Base-by-base conservation (phyloP, 2,888 invertebrate species). In the Mesoligia furuncula region DNA sequence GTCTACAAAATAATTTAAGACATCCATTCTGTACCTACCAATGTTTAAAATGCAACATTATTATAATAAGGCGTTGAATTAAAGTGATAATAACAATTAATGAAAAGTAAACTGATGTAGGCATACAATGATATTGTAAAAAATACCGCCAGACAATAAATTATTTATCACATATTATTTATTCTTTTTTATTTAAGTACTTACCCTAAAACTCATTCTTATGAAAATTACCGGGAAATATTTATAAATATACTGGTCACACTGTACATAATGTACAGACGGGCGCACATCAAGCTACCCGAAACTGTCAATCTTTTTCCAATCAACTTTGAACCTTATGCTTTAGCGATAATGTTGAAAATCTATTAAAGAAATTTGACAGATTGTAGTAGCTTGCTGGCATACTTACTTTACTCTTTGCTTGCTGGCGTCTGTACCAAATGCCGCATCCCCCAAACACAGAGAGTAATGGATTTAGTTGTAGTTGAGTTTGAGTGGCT, bases 61-160 rank as follows among this genome's bases (percentile, higher is more conserved):
- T 85, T 80, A 89, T 85, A 80, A 65, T 89, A 87, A 81, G 87
- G 87, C 78, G 84, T 87, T 91, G 86, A 92, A 90, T 91, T 93
- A 92, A 89, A 88, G 89, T 88, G 88, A 91, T 93, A 91, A 91
- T 92, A 87, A 91, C 88, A 85, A 88, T 90, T 92, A 92, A 90
- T 91, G 85, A 90, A 85, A 88, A 87, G 84, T 85, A 85, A 94
- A 93, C 92, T 93, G 93, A 93, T 91, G 93, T 96, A 95, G 93
- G 93, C 93, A 93, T 94, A 95, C 94, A 94, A 96, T 96, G 95
- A 95, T 96, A 96, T 96, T 96, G 96, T 96, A 96, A 96, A 57
- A 94, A 95, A 95, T 96, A 96, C 93, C 92, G 96, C 95, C 95
- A 96, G 97, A 97, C 97, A 97, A 97, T 97, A 97, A 97, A 97